Base-by-base conservation (phyloP, 2,888 invertebrate species). In the Lepidochitona cinerea region DNA sequence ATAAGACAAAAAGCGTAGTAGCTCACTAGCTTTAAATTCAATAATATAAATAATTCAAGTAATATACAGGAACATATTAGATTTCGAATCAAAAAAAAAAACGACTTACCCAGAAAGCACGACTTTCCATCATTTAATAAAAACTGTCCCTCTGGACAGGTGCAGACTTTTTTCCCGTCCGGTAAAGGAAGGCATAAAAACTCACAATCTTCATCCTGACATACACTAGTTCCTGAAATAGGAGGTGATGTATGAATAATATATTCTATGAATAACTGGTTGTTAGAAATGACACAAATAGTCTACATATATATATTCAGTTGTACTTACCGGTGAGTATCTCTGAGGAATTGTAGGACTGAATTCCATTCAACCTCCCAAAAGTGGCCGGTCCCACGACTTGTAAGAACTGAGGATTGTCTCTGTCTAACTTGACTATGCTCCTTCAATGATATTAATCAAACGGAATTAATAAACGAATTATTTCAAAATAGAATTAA, bases 301-400 rank as follows among this genome's bases (percentile, higher is more conserved):
- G n/a, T 4, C 3, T 49, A 49, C 18, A 49, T 7, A 49, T 5
- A 49, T 49, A 2, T n/a, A 7, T 4, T 2, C 18, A 4, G 18
- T 49, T 18, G 49, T 7, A 35, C 67, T 59, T 68, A 87, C 87
- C 86, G 76, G 26, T 75, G 49, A 83, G 68, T 0, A 79, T 68
- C 37, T 83, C 82, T 9, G 74, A 71, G 18, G 80, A 77, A 52
- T 83, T 85, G 72, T 83, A 86, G 3, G 81, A 85, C 52, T 82
- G 81, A 7, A 89, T 84, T n/a, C 87, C 89, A 72, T 88, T 87
- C 26, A 88, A 72, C 41, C 86, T 76, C 1, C 86, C 83, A 71
- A 89, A 88, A 23, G 80, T 80, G 0, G 79, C 66, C 3, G 83
- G 82, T 5, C 88, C 87, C 23, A 85, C 41, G 23, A n/a, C 37